Conservation (phyloP, 2,797 vertebrate species). For the Glyptemys insculpta region DNA sequence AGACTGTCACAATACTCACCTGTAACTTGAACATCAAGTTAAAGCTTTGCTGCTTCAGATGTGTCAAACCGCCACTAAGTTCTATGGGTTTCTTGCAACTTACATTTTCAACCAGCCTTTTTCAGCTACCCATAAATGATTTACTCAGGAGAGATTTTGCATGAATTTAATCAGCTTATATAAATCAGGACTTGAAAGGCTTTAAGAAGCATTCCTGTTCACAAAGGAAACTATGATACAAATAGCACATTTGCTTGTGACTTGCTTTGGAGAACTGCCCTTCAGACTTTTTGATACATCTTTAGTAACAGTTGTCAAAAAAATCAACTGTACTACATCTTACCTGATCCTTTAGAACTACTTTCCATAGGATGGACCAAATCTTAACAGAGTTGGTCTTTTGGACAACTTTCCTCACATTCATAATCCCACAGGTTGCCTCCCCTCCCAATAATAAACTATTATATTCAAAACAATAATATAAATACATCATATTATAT, state of each 20-base stretch:
- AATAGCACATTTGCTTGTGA: background rate
- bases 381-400: background rate
- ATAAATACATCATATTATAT: background rate
- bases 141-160: background rate
- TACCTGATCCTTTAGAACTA: background rate
- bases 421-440: background rate
- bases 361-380: background rate
- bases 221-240: background rate
- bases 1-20: background rate
- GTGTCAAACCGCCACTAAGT: background rate
- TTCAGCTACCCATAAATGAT: too few relatives aligned
- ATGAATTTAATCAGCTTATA: background rate
- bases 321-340: background rate
- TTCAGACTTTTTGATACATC: background rate
- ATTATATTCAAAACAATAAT: background rate
- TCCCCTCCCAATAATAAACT: background rate
- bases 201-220: background rate
- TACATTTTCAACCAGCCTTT: too few relatives aligned
- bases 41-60: background rate
- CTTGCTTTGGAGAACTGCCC: background rate
- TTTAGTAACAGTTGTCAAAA: constrained; percentile 7
- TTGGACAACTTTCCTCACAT: background rate
- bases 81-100: too few relatives aligned
- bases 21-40: background rate
- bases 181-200: background rate